Percentiles rank a stretch among this genome's conserved stretches.
Conservation (phyloP, 1,140 invertebrate species). For the Musca vetustissima region DNA sequence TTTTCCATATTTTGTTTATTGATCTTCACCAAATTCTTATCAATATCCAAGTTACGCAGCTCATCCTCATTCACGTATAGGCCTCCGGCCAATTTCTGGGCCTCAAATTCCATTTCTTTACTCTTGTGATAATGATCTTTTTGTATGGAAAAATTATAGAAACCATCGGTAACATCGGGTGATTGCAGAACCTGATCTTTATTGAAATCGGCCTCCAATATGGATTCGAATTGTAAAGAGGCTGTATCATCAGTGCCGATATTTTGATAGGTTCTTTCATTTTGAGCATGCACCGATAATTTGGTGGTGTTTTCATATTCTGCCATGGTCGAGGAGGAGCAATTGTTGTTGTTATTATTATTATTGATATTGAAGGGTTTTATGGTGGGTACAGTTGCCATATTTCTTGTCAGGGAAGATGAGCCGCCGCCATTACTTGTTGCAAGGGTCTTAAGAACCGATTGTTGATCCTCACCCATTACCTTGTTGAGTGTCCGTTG, state of each 20-base stretch:
- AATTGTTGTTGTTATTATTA: background rate
- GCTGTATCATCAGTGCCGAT: conserved; percentile 37
- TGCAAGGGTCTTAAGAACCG: conserved; percentile 29
- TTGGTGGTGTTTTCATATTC: conserved; percentile 12
- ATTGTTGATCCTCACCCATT: conserved; percentile 44
- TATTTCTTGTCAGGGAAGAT: conserved; percentile 26
- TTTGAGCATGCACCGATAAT: background rate
- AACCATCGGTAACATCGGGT: conserved; percentile 53
- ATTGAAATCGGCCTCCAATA: conserved; percentile 45
- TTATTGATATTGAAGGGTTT: conserved; percentile 8
- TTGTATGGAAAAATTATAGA: conserved; percentile 53
- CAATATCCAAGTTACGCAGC: conserved; percentile 45
- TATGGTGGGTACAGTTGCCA: conserved; percentile 6
- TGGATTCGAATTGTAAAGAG: conserved; percentile 52
- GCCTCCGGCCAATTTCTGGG: conserved; percentile 38
- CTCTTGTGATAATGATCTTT: conserved; percentile 52
- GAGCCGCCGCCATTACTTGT: conserved; percentile 34
- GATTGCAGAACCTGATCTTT: conserved; percentile 42
- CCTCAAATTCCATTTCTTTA: conserved; percentile 42
- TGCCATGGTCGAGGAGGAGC: background rate
- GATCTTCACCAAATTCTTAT: conserved; percentile 31
- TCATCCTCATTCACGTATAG: conserved; percentile 51
- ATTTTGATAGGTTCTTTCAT: conserved; percentile 46
- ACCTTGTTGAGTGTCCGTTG: conserved; percentile 66
- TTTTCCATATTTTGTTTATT: conserved; percentile 15